Evolutionary conservation across 2,888 invertebrate species (phyloP).

Genomic region (Pammene aurita): DNA sequence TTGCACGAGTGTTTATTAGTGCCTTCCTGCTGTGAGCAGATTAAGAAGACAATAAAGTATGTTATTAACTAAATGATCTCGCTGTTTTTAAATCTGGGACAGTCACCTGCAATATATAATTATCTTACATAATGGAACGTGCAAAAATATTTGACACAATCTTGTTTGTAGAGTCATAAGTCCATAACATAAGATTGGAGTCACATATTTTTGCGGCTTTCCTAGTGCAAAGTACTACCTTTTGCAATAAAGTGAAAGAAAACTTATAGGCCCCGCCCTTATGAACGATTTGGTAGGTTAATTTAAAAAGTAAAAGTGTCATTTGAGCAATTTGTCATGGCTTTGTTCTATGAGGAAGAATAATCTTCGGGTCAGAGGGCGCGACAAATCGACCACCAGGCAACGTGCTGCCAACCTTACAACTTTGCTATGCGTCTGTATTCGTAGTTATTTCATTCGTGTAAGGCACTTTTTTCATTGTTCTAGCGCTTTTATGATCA

Average conservation of each 20-base stretch:
- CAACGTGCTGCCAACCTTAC: constrained; percentile 28
- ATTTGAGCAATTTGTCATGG: neutral
- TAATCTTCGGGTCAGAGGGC: constrained; percentile 43
- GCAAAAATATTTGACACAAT: too few species aligned
- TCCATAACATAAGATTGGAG: too few species aligned
- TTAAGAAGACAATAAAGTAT: constrained; percentile 16
- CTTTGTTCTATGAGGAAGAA: constrained; percentile 26
- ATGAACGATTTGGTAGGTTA: neutral
- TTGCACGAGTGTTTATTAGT: constrained; percentile 15
- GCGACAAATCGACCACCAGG: constrained; percentile 41
- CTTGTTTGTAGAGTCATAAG: too few species aligned
- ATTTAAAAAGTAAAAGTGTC: constrained; percentile 11
- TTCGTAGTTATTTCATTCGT: neutral
- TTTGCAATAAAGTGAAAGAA: too few species aligned
- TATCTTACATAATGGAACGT: too few species aligned
- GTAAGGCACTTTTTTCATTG: constrained; percentile 26
- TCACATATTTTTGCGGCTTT: too few species aligned
- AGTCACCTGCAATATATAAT: too few species aligned
- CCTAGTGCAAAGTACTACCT: too few species aligned
- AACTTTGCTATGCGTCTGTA: constrained; percentile 7
- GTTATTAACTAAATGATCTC: neutral
- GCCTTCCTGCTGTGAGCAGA: constrained; percentile 12
- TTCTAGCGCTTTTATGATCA: neutral
- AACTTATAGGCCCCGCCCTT: too few species aligned
- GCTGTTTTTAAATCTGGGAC: neutral